phyloP scores from a whole-genome alignment of 2,888 invertebrate genomes.

The Pollenia angustigena region DNA sequence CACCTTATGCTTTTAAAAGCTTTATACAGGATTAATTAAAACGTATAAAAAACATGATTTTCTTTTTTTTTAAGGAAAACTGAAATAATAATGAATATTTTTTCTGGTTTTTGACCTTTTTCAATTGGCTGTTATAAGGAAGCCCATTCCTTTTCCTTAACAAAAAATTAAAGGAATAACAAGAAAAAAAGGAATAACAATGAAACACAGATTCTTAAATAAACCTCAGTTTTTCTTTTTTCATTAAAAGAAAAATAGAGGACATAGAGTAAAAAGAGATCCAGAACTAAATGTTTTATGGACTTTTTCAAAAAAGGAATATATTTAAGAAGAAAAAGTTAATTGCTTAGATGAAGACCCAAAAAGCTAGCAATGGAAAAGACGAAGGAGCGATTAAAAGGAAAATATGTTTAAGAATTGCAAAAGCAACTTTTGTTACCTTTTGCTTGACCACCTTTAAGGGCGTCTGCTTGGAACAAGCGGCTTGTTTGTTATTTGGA shows the following conservation, averaged over 20 bases:
- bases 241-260: background rate
- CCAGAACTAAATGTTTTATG: conserved; percentile 24
- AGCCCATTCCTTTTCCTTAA: background rate
- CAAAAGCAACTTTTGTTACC: too few relatives aligned
- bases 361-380: too few relatives aligned
- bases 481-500: too few relatives aligned
- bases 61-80: background rate
- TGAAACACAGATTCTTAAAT: background rate
- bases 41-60: conserved; percentile 8
- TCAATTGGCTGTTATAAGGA: background rate
- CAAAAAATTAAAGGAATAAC: background rate
- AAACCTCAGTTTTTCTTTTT: conserved; percentile 33
- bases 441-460: too few relatives aligned
- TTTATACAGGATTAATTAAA: conserved; percentile 51
- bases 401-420: too few relatives aligned
- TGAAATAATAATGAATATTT: background rate
- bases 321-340: too few relatives aligned
- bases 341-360: too few relatives aligned
- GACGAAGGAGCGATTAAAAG: too few relatives aligned
- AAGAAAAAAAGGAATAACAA: background rate
- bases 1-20: conserved; percentile 45
- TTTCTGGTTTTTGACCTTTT: conserved; percentile 11
- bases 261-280: background rate
- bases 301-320: too few relatives aligned
- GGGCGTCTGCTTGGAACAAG: too few relatives aligned